Conservation (phyloP, 2,888 invertebrate genomes). For the Leucozona laternaria region DNA sequence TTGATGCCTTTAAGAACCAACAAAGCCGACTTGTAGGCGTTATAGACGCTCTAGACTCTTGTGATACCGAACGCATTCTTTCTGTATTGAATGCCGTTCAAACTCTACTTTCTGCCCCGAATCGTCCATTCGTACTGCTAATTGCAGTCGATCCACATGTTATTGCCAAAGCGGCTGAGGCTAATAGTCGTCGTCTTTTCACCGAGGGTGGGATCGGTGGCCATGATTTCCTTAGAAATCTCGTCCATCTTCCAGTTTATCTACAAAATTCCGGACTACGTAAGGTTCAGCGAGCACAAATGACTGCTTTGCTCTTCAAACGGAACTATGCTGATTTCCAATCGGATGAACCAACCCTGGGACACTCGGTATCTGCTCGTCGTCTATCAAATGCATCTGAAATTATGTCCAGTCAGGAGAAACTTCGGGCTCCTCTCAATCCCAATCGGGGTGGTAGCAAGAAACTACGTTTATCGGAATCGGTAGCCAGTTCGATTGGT, state of each 20-base stretch:
- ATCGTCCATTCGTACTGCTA: constrained; percentile 97
- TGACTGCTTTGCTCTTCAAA: constrained; percentile 86
- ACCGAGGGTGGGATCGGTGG: constrained; percentile 95
- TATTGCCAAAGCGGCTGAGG: constrained; percentile 97
- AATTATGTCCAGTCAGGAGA: constrained; percentile 92
- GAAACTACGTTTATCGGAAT: constrained; percentile 92
- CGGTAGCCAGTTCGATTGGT: constrained; percentile 95
- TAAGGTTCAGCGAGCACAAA: constrained; percentile 94
- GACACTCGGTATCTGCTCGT: constrained; percentile 88
- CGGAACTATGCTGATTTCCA: constrained; percentile 82
- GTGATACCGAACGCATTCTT: constrained; percentile 98
- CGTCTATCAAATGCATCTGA: constrained; percentile 92
- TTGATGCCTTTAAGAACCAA: constrained; percentile 96
- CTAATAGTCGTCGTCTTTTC: constrained; percentile 93
- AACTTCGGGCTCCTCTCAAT: constrained; percentile 84
- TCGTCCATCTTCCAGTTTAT: constrained; percentile 99
- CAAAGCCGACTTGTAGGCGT: constrained; percentile 97
- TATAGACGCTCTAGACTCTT: constrained; percentile 98
- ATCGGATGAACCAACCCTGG: constrained; percentile 81
- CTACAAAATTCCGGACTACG: constrained; percentile 97
- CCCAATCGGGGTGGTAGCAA: constrained; percentile 86
- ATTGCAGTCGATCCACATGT: constrained; percentile 99
- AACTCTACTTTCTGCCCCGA: constrained; percentile 96
- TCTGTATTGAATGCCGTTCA: constrained; percentile 97
- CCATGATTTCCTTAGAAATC: constrained; percentile 96